Evolutionary conservation across 2,113 vertebrate species (phyloP), one percentile per base, ranked within the genome.

Genomic region (Sus scrofa): DNA sequence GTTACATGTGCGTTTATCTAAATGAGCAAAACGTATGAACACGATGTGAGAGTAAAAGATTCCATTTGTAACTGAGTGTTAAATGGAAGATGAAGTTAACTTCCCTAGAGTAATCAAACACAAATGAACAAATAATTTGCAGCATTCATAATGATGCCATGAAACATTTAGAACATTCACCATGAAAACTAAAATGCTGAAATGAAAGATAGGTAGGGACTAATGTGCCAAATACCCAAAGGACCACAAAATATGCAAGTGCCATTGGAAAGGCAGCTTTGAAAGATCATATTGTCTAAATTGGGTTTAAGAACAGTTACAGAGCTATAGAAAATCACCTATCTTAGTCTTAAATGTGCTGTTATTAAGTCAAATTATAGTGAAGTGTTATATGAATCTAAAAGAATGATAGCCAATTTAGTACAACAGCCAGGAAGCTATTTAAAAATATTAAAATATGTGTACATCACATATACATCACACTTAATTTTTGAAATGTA

Each of bases 331-430:
- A 91, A 97, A 98, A 97, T 95, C 96, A 75, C 78, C 95, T 96
- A 90, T 95, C 95, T 96, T 96, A 34, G 22, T 89, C 83, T 89
- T 50, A 96, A 98, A 88, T 74, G 27, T 3, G 0, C 79, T 0
- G 0, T 91, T 96, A 82, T 98, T 98, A 97, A 97, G 93, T 97
- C 74, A 93, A 97, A 97, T 97, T 98, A 97, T 92, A 95, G 85
- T 95, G 82, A 85, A 93, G 67, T 78, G 1, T 96, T 96, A 26
- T 5, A 27, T 14, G 50, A 92, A 6, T 89, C 67, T 97, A 95
- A 89, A 58, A 96, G 83, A 98, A 96, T 87, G 62, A 63, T 78
- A 97, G 67, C 86, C 78, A 95, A 70, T 97, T 94, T n/a, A 82
- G 73, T 70, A 56, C 3, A 97, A 82, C 19, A 95, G 73, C 77